phyloP scores from a whole-genome alignment of 2,113 vertebrate genomes.

The Thalassoma bifasciatum region DNA sequence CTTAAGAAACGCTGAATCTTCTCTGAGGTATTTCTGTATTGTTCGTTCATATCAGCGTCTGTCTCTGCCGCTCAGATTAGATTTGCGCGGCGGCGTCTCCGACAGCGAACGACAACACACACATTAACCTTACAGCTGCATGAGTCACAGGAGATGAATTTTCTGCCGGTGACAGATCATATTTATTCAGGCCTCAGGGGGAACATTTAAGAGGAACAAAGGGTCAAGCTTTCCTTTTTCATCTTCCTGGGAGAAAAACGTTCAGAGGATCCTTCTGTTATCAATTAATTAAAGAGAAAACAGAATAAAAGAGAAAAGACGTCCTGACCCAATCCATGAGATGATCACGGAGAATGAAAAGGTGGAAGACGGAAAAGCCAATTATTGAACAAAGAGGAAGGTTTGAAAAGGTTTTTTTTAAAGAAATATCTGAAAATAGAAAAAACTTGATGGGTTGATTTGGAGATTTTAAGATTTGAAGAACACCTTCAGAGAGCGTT shows the following conservation, averaged over 20 bases:
- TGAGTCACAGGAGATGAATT: conserved; percentile 27
- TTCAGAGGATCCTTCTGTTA: background rate
- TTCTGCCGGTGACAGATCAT: background rate
- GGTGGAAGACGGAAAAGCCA: background rate
- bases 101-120: background rate
- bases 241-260: background rate
- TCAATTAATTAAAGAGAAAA: conserved; percentile 16
- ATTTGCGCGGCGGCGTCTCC: background rate
- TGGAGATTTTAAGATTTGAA: too few species aligned
- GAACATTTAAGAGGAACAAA: conserved; percentile 23
- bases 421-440: too few species aligned
- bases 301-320: too few species aligned
- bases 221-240: conserved; percentile 38
- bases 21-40: too few species aligned
- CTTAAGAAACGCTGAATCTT: too few species aligned
- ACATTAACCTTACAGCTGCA: background rate
- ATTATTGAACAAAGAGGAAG: background rate
- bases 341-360: background rate
- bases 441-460: too few species aligned
- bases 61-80: background rate
- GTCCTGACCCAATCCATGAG: background rate
- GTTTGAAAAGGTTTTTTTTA: too few species aligned
- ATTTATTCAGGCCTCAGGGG: conserved; percentile 42
- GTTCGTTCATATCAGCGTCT: background rate
- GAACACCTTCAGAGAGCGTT: background rate